phyloP scores from a whole-genome alignment of 2,113 vertebrate species.

The Pseudonaja textilis region DNA sequence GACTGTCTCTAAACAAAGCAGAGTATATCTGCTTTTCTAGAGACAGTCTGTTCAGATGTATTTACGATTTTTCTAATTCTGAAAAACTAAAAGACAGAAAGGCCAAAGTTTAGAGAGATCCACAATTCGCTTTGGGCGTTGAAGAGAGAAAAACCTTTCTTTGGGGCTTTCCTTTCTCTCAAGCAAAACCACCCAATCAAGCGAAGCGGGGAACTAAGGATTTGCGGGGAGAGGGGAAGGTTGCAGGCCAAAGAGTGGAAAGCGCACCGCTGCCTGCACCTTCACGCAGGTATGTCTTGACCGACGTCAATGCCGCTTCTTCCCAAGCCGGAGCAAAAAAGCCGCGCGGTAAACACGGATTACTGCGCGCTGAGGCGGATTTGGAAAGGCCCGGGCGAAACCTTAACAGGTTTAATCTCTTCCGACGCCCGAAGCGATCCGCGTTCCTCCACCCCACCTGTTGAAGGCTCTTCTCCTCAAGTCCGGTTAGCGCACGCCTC shows the following conservation, averaged over 20 bases:
- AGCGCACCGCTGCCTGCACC: not conserved
- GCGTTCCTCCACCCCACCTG: conserved; percentile 39
- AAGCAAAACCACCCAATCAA: not conserved
- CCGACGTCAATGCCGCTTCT: too few species aligned
- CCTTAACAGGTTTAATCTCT: not conserved
- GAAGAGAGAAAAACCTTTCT: not conserved
- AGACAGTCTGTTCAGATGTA: not conserved
- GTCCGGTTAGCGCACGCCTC: not conserved
- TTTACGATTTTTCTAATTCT: not conserved
- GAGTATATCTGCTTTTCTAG: not conserved
- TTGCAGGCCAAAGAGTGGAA: too few species aligned
- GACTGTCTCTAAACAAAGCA: too few species aligned
- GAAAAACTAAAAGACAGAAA: not conserved
- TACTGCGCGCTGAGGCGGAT: not conserved
- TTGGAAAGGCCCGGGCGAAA: not conserved
- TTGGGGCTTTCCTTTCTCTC: not conserved
- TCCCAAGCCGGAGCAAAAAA: not conserved
- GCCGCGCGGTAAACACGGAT: not conserved
- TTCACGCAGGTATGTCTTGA: not conserved
- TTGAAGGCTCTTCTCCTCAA: not conserved
- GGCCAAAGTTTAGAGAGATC: not conserved
- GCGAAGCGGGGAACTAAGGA: too few species aligned
- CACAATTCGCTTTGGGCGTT: not conserved
- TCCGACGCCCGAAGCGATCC: not conserved
- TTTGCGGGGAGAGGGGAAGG: not conserved